phyloP scores from a whole-genome alignment of 2,888 invertebrate species.

The Neria commutata region DNA sequence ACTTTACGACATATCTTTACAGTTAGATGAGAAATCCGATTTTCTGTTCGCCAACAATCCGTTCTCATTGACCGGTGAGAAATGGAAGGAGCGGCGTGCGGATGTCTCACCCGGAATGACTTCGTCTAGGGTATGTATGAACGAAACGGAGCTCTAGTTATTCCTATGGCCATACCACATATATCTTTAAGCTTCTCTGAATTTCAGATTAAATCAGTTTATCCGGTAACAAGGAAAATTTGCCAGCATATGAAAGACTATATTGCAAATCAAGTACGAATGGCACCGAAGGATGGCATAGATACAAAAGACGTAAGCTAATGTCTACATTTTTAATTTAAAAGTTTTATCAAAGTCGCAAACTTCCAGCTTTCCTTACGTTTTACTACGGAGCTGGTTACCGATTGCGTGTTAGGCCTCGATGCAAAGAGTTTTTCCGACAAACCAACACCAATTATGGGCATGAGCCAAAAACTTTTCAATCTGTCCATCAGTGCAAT shows the following conservation, averaged over 20 bases:
- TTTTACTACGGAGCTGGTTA: slow-evolving; percentile 62
- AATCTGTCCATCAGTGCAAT: slow-evolving; percentile 39
- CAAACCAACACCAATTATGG: slow-evolving; percentile 49
- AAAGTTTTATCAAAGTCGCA: no score
- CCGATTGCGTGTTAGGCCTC: slow-evolving; percentile 62
- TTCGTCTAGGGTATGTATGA: slow-evolving; percentile 61
- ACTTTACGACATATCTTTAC: no score
- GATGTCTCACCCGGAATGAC: slow-evolving; percentile 65
- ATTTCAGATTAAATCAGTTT: slow-evolving; percentile 61
- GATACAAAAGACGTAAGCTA: slow-evolving; percentile 61
- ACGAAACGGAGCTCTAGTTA: no score
- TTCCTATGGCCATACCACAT: no score
- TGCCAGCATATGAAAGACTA: slow-evolving; percentile 59
- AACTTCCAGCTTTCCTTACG: slow-evolving; percentile 46
- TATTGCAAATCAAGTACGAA: slow-evolving; percentile 50
- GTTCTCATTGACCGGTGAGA: slow-evolving; percentile 61
- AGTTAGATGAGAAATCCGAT: slow-evolving; percentile 60
- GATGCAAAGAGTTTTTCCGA: slow-evolving; percentile 59
- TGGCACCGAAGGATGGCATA: slow-evolving; percentile 49
- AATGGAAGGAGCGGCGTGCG: slow-evolving; percentile 63
- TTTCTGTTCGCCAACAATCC: slow-evolving; percentile 63
- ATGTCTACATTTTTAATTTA: no score
- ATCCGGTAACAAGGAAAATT: slow-evolving; percentile 62
- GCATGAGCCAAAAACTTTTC: slow-evolving; percentile 47
- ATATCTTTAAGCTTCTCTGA: not conserved